Base-by-base conservation (phyloP, 1,140 invertebrate genomes). In the Caenorhabditis tropicalis region DNA sequence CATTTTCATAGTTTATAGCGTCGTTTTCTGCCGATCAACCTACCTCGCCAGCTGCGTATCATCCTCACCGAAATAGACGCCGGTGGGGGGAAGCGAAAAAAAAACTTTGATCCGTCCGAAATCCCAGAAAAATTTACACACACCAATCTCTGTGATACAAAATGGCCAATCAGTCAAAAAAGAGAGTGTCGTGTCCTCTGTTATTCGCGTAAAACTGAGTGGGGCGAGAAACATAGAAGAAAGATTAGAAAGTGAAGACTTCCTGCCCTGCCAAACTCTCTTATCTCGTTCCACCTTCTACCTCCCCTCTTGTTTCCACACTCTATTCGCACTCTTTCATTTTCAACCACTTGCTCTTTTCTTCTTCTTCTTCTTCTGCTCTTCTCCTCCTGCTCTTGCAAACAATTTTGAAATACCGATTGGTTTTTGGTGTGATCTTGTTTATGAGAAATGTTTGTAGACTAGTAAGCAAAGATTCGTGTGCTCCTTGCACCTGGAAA, bases 241-340 rank as follows among this genome's bases (percentile, higher is more conserved):
- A 36, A 65, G 58, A 65, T 9, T 9, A 74, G 29, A 43, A 74
- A 46, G 65, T 16, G 58, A 65, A 65, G 29, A 43, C 16, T 12
- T 36, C 60, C 39, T 70, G n/a, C n/a, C 60, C 60, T 70, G 60
- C 60, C 31, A 70, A 70, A 43, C 65, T 74, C 31, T 65, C 65
- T 74, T 74, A 74, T 74, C 65, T 74, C 24, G 3, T 74, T 46
- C 36, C 21, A 43, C 65, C 65, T 31, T 9, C 3, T 9, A 31
- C 65, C 39, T 43, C 12, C n/a, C 15, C 65, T 74, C 65, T 10
- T 21, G 33, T 43, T 74, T 74, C 36, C 15, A 74, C 65, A 74
- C n/a, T 74, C 65, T 74, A 74, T 74, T 43, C 36, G 36, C 65
- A 74, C 65, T 43, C 43, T 43, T 65, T 36, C 53, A 15, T 65